Percentiles rank a stretch among this genome's conserved stretches.
Evolutionary conservation across 2,113 vertebrate species (phyloP).

Genomic region (Nematolebias whitei): DNA sequence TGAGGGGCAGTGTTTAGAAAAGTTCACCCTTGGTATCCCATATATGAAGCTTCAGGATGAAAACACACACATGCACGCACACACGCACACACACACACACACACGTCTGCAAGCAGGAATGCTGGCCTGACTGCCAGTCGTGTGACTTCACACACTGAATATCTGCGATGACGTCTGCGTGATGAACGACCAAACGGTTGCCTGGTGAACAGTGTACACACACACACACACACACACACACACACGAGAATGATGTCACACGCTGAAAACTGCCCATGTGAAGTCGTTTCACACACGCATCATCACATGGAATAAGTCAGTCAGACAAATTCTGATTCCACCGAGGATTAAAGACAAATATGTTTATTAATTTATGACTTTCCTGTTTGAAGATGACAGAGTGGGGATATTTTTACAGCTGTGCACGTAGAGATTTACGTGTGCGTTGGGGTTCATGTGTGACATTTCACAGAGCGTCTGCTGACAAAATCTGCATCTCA

Average conservation of each 20-base stretch:
- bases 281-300: slow-evolving; percentile 26
- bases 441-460: too few species aligned
- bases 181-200: slow-evolving; percentile 67
- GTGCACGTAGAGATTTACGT: too few species aligned
- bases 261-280: slow-evolving; percentile 15
- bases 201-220: slow-evolving; percentile 55
- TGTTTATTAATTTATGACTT: too few species aligned
- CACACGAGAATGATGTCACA: slow-evolving; percentile 47
- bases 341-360: not conserved
- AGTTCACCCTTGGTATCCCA: not conserved
- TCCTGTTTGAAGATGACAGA: not conserved
- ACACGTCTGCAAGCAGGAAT: slow-evolving; percentile 39
- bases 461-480: too few species aligned
- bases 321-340: not conserved
- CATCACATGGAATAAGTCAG: not conserved
- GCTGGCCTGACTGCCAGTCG: slow-evolving; percentile 54
- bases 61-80: slow-evolving; percentile 13
- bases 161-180: slow-evolving; percentile 67
- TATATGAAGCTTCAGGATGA: slow-evolving; percentile 13
- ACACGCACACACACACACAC: slow-evolving; percentile 6
- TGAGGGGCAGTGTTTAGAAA: slow-evolving; percentile 24
- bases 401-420: too few species aligned
- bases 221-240: too few species aligned
- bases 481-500: not conserved
- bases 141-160: slow-evolving; percentile 74